phyloP scores from a whole-genome alignment of 1,140 invertebrate genomes.

The Drosophila chauvacae region DNA sequence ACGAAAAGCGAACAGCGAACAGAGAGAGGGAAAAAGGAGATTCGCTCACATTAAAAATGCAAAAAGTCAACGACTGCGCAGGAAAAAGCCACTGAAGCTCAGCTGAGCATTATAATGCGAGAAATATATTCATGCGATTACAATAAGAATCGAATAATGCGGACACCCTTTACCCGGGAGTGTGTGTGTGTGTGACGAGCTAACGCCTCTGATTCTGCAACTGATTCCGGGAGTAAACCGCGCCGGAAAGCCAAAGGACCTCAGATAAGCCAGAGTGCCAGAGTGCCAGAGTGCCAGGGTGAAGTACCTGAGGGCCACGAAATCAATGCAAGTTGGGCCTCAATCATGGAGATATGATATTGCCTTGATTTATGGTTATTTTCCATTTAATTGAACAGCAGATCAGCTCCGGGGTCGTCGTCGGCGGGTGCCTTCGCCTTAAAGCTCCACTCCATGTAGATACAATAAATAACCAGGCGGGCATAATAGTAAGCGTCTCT shows the following conservation, averaged over 20 bases:
- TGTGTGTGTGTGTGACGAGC: slow-evolving; percentile 10
- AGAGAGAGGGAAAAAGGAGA: slow-evolving; percentile 8
- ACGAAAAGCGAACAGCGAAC: slow-evolving; percentile 6
- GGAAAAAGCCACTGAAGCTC: slow-evolving; percentile 77
- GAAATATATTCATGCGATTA: slow-evolving; percentile 81
- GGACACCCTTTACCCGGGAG: slow-evolving; percentile 12
- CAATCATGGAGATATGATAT: slow-evolving; percentile 40
- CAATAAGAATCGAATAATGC: slow-evolving; percentile 82
- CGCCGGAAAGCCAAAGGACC: slow-evolving; percentile 19
- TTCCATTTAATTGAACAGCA: slow-evolving; percentile 40
- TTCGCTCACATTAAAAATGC: slow-evolving; percentile 80
- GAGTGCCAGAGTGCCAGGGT: background rate
- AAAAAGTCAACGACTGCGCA: slow-evolving; percentile 79
- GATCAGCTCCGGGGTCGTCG: slow-evolving; percentile 13
- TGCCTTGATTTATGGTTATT: slow-evolving; percentile 44
- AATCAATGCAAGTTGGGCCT: slow-evolving; percentile 27
- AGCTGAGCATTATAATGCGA: slow-evolving; percentile 75
- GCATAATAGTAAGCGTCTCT: slow-evolving; percentile 61
- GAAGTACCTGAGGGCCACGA: slow-evolving; percentile 10
- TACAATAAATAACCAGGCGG: slow-evolving; percentile 49
- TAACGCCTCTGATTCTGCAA: slow-evolving; percentile 35
- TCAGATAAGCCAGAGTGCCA: slow-evolving; percentile 16
- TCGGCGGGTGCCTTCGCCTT: slow-evolving; percentile 1
- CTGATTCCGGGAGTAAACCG: slow-evolving; percentile 18
- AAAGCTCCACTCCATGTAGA: slow-evolving; percentile 3